phyloP scores from a whole-genome alignment of 1,140 invertebrate genomes.

The silkworm (Bombyx mori) region ASM3026992v2 NC_085112.1:6276001-6276500 shows the following conservation, averaged over 20 bases:
- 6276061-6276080: not conserved
- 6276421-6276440: constrained; percentile 60
- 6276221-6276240: not conserved
- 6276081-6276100: not conserved
- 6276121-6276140: constrained; percentile 1
- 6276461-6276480: constrained; percentile 46
- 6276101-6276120: not conserved
- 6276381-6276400: constrained; percentile 53
- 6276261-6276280: not conserved
- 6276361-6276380: constrained; percentile 33
- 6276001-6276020: too few species aligned
- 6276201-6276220: not conserved
- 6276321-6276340: constrained; percentile 16
- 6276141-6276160: not conserved
- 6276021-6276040: too few species aligned
- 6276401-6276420: constrained; percentile 63
- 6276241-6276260: not conserved
- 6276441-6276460: constrained; percentile 70
- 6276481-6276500: constrained; percentile 58
- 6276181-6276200: not conserved
- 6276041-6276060: too few species aligned
- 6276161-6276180: constrained; percentile 1
- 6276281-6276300: not conserved
- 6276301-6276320: not conserved
- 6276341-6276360: constrained; percentile 39